Percentiles rank a stretch among this genome's conserved stretches.
phyloP scores from a whole-genome alignment of 2,888 invertebrate genomes.

The Tryphoninae sp. region DNA sequence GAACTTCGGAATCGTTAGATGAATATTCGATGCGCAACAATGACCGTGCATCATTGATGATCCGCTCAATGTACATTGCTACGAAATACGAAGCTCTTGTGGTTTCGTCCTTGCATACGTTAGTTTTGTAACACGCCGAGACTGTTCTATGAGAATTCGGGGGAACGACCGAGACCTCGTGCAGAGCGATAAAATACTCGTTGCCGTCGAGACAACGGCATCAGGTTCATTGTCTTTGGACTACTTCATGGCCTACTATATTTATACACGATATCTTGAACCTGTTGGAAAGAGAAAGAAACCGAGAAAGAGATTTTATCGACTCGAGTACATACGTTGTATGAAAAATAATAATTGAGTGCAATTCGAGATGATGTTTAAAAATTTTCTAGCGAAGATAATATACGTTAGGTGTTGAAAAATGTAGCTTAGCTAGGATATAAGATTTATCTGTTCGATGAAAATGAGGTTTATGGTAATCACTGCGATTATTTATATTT shows the following conservation, averaged over 20 bases:
- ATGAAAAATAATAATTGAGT: constrained; percentile 5
- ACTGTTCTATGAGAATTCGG: constrained; percentile 26
- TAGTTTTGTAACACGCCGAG: constrained; percentile 8
- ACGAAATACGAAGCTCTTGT: not conserved
- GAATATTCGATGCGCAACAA: constrained; percentile 41
- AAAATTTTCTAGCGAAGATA: not conserved
- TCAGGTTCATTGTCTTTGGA: constrained; percentile 53
- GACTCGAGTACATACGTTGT: not conserved
- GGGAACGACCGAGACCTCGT: constrained; percentile 31
- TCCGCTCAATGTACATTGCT: constrained; percentile 13
- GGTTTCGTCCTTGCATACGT: constrained; percentile 9
- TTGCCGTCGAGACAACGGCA: constrained; percentile 30
- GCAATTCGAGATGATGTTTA: not conserved
- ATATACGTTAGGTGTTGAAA: not conserved
- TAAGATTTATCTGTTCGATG: not conserved
- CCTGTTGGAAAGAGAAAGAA: constrained; percentile 13
- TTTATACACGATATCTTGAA: constrained; percentile 30
- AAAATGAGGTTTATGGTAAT: not conserved
- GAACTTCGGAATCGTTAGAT: not conserved
- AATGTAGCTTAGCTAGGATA: not conserved
- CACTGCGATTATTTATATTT: not conserved
- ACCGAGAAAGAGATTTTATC: not conserved
- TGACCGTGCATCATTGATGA: constrained; percentile 40
- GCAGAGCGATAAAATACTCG: constrained; percentile 40
- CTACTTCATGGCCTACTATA: constrained; percentile 34